Percentiles rank a stretch among this genome's conserved stretches.
These are phyloP conservation scores for Dromococcyx pavoninus DNA, from an alignment of 2,797 vertebrate species.

Conservation along the genomic window DNA sequence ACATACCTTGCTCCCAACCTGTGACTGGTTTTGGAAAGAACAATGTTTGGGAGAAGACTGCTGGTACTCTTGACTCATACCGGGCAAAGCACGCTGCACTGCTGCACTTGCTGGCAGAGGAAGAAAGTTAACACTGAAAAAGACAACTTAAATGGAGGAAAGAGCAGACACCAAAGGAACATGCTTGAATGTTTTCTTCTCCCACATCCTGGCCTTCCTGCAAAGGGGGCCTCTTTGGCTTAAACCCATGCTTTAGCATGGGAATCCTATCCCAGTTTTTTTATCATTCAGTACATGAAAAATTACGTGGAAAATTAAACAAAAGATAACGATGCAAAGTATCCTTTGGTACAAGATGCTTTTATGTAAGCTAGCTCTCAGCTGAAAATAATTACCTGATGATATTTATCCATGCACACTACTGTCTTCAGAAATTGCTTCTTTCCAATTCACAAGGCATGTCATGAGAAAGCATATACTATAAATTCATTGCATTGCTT, in stretches of 20 bases:
- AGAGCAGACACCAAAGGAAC: background rate
- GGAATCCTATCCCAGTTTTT: background rate
- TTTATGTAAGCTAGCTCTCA: background rate
- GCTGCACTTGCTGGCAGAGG: background rate
- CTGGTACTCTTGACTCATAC: too few species aligned
- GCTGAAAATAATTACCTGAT: background rate
- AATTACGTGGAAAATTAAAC: background rate
- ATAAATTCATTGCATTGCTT: background rate
- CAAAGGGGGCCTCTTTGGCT: background rate
- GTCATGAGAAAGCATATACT: background rate
- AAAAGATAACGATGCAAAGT: background rate
- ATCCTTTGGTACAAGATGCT: background rate
- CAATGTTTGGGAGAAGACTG: background rate
- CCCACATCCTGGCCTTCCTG: fast-evolving
- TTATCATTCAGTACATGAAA: background rate
- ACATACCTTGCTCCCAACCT: background rate
- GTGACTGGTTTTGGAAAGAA: background rate
- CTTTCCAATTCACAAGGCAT: background rate
- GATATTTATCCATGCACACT: background rate
- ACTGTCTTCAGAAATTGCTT: background rate
- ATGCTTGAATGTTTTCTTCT: background rate
- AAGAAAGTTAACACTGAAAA: background rate
- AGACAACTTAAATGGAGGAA: background rate
- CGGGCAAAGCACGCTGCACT: background rate
- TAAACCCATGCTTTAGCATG: background rate